Conservation (phyloP, 2,888 invertebrate genomes). For the Melinaea menophilus region DNA sequence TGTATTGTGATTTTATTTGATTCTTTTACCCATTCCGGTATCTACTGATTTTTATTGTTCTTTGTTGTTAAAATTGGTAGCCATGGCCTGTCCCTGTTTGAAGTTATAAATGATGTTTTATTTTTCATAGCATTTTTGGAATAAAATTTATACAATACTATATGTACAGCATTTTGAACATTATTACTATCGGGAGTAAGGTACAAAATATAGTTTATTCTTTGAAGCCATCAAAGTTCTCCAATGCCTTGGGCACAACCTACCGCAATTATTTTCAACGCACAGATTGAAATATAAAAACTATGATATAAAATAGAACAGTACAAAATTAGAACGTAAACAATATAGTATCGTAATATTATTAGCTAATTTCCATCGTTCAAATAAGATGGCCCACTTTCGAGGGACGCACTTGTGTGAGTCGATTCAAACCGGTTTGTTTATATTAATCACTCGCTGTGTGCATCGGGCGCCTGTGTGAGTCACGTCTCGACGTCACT, state of each 20-base stretch:
- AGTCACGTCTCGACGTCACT: constrained; percentile 68
- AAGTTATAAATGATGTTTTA: constrained; percentile 33
- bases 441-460: constrained; percentile 67
- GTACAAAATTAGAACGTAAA: constrained; percentile 30
- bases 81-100: constrained; percentile 27
- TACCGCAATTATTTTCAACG: constrained; percentile 5
- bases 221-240: neutral
- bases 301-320: constrained; percentile 15
- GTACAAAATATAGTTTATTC: neutral
- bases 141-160: constrained; percentile 1
- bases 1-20: constrained; percentile 66
- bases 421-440: constrained; percentile 65
- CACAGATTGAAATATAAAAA: neutral
- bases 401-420: constrained; percentile 40
- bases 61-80: constrained; percentile 55
- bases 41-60: constrained; percentile 58
- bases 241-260: constrained; percentile 4
- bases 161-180: neutral
- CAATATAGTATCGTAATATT: constrained; percentile 31
- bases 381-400: constrained; percentile 69
- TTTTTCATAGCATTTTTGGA: constrained; percentile 8
- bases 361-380: constrained; percentile 36
- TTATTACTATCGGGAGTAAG: constrained; percentile 1
- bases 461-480: constrained; percentile 58
- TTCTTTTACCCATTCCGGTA: constrained; percentile 55